Percentiles rank a stretch among this genome's conserved stretches.
phyloP scores from a whole-genome alignment of 1,140 invertebrate genomes.

The Harlomillsia oculata region DNA sequence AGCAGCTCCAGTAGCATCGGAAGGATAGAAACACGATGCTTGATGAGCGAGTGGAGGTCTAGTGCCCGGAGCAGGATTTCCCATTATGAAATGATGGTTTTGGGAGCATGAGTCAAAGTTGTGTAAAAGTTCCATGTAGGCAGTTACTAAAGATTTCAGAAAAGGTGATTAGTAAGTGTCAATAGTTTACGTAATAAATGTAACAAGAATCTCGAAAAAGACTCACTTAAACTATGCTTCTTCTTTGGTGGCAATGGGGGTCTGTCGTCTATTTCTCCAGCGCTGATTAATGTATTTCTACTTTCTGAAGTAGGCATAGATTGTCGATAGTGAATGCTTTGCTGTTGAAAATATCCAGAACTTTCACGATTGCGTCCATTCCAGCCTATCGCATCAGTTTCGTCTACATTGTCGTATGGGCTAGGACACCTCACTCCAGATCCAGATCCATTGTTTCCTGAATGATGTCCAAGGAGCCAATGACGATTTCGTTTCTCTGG shows the following conservation, averaged over 20 bases:
- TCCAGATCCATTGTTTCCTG: slow-evolving; percentile 1
- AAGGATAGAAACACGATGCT: too few species aligned
- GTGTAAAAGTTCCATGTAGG: slow-evolving; percentile 34
- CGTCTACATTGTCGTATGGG: slow-evolving; percentile 34
- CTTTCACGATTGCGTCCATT: slow-evolving; percentile 1
- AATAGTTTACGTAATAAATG: not conserved
- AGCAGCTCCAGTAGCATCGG: not conserved
- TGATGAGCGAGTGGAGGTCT: slow-evolving; percentile 17
- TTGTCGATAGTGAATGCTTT: slow-evolving; percentile 11
- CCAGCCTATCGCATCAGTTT: slow-evolving; percentile 19
- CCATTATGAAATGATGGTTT: slow-evolving; percentile 19
- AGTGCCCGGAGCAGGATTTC: too few species aligned
- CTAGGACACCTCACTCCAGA: slow-evolving; percentile 13
- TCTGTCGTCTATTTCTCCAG: slow-evolving; percentile 12
- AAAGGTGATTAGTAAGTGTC: not conserved
- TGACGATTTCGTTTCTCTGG: slow-evolving; percentile 23
- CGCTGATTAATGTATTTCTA: slow-evolving; percentile 25
- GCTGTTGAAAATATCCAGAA: not conserved
- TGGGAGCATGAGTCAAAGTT: slow-evolving; percentile 27
- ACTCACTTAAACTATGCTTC: slow-evolving; percentile 34
- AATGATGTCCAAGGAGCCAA: slow-evolving; percentile 1
- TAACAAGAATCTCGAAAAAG: not conserved
- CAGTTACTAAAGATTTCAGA: slow-evolving; percentile 26
- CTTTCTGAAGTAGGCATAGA: slow-evolving; percentile 32
- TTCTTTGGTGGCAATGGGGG: slow-evolving; percentile 35